Percentiles rank a stretch among this genome's conserved stretches.
Conservation (phyloP, 2,888 invertebrate genomes). For the Plagodis dolabraria region DNA sequence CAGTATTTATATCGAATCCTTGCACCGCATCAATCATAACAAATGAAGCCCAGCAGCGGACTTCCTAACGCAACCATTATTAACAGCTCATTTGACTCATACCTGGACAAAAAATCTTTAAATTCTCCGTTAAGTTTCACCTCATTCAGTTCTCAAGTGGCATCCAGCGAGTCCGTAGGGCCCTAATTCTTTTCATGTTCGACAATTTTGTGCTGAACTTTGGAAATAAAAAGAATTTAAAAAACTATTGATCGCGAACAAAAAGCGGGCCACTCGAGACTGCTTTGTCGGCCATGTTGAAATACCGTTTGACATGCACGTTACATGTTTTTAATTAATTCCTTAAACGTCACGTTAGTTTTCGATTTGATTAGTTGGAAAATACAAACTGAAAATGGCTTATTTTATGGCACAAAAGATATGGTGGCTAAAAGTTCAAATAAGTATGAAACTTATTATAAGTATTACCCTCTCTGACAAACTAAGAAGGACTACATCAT, state of each 20-base stretch:
- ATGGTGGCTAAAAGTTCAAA: neutral
- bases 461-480: too few relatives aligned
- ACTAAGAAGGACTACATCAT: too few relatives aligned
- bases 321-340: slow-evolving; percentile 56
- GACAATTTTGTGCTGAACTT: slow-evolving; percentile 67
- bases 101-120: slow-evolving; percentile 72
- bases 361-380: slow-evolving; percentile 1
- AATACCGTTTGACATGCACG: slow-evolving; percentile 74
- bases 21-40: slow-evolving; percentile 11
- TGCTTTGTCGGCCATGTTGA: slow-evolving; percentile 79
- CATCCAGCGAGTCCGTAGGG: slow-evolving; percentile 53
- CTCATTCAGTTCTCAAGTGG: slow-evolving; percentile 78
- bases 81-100: slow-evolving; percentile 72
- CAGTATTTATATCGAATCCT: neutral
- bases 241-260: slow-evolving; percentile 81
- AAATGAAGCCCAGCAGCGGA: slow-evolving; percentile 39
- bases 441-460: neutral
- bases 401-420: too few relatives aligned
- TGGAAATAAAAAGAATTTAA: slow-evolving; percentile 64
- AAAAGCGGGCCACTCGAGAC: slow-evolving; percentile 75
- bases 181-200: slow-evolving; percentile 78
- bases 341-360: slow-evolving; percentile 10
- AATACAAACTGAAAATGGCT: too few relatives aligned
- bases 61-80: slow-evolving; percentile 58
- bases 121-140: slow-evolving; percentile 73